Evolutionary conservation across 2,888 invertebrate species (phyloP).

Genomic region (Nasonia oneida): DNA sequence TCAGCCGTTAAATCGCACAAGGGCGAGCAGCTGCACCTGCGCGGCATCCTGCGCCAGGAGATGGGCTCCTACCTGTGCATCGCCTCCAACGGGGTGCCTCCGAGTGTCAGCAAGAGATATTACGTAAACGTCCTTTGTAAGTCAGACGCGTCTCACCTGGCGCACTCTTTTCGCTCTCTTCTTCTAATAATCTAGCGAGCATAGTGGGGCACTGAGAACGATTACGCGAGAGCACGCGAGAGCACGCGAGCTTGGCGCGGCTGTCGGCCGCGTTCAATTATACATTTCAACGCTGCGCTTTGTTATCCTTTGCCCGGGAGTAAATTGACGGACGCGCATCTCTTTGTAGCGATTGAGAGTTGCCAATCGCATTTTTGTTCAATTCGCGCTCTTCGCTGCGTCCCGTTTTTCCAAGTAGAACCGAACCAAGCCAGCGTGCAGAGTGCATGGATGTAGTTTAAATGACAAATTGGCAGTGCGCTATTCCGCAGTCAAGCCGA

Average conservation of each 20-base stretch:
- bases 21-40: conserved; percentile 86
- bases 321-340: background rate
- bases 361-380: too few species aligned
- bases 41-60: conserved; percentile 88
- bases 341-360: too few species aligned
- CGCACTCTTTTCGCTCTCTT: background rate
- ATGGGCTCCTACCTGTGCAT: conserved; percentile 94
- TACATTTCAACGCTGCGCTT: too few species aligned
- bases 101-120: conserved; percentile 90
- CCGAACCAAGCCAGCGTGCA: too few species aligned
- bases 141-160: conserved; percentile 42
- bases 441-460: background rate
- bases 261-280: too few species aligned
- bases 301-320: background rate
- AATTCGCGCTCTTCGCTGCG: too few species aligned
- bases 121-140: conserved; percentile 87
- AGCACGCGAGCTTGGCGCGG: background rate
- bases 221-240: background rate
- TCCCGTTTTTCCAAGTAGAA: too few species aligned
- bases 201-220: too few species aligned
- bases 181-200: background rate
- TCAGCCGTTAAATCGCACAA: conserved; percentile 81
- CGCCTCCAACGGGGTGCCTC: conserved; percentile 91
- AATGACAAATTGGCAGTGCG: background rate
- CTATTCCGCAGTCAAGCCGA: conserved; percentile 87